Evolutionary conservation across 2,888 invertebrate genomes (phyloP), one percentile per base, ranked within the genome.

Genomic region (Erebia ligea): DNA sequence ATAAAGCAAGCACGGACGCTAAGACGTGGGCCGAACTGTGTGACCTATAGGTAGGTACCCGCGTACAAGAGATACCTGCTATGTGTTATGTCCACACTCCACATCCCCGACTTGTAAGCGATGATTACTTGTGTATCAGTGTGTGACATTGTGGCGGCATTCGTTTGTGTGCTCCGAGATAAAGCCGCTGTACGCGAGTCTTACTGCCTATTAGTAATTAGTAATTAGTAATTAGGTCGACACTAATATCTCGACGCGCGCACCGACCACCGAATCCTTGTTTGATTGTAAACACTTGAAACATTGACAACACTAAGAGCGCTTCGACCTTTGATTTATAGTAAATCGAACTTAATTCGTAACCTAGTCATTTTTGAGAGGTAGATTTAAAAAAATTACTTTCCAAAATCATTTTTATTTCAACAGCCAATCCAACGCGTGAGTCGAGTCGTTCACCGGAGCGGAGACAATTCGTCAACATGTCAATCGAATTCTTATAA

Each of bases 381-480:
- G 10, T 40, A 1, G 17, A 59, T 59, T 17, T n/a, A n/a, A 42
- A 59, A 59, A 59, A 17, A 59, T 59, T 10, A 10, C 17, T 17
- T 59, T 42, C 17, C 71, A 82, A 79, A 79, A 80, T 85, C 80
- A 82, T 83, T 88, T 84, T 82, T 79, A 69, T 78, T 84, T 84
- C 76, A 89, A 88, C 88, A 86, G 85, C 84, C 88, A 89, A 85
- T 85, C 82, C 81, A 85, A 84, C 84, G 83, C 81, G 79, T 77
- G 75, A 76, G 71, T 72, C 78, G 75, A 76, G 71, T 71, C 75
- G 80, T 73, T 81, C 79, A 77, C 74, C 79, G 78, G 73, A 76
- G 78, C 79, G 78, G 73, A 76, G 78, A 78, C 76, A 73, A 70
- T 72, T 77, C 76, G 75, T 76, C 80, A 75, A 73, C 76, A 74